These are phyloP conservation scores for Arion vulgaris DNA, from an alignment of 1,140 invertebrate species.

Conservation along the genomic window DNA sequence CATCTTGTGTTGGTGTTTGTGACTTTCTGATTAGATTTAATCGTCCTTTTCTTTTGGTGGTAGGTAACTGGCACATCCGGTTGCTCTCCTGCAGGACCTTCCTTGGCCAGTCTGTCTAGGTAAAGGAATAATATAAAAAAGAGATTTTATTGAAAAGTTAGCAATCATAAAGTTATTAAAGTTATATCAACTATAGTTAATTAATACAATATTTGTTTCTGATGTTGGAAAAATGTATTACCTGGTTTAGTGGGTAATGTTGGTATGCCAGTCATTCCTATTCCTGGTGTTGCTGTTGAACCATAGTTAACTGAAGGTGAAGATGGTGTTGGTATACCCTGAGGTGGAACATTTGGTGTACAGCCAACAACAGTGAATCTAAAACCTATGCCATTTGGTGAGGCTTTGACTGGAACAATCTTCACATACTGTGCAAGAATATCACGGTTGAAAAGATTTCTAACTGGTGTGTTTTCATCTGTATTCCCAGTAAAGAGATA, in stretches of 20 bases:
- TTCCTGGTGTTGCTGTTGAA: neutral
- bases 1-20: too few relatives aligned
- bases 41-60: too few relatives aligned
- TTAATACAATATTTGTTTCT: too few relatives aligned
- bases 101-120: too few relatives aligned
- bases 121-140: too few relatives aligned
- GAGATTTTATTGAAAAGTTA: too few relatives aligned
- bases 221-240: neutral
- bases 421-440: constrained; percentile 56
- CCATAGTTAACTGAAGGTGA: neutral
- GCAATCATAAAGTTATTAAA: too few relatives aligned
- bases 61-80: too few relatives aligned
- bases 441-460: constrained; percentile 57
- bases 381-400: constrained; percentile 37
- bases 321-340: neutral
- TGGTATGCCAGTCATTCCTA: neutral
- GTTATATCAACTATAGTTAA: too few relatives aligned
- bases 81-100: too few relatives aligned
- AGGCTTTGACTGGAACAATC: constrained; percentile 40
- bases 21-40: too few relatives aligned
- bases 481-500: constrained; percentile 52
- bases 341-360: constrained; percentile 35
- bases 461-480: constrained; percentile 49
- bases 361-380: constrained; percentile 57
- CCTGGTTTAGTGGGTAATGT: neutral